Evolutionary conservation across 2,113 vertebrate genomes (phyloP), one percentile per base, ranked within the genome.

Genomic region (Ochotona curzoniae): DNA sequence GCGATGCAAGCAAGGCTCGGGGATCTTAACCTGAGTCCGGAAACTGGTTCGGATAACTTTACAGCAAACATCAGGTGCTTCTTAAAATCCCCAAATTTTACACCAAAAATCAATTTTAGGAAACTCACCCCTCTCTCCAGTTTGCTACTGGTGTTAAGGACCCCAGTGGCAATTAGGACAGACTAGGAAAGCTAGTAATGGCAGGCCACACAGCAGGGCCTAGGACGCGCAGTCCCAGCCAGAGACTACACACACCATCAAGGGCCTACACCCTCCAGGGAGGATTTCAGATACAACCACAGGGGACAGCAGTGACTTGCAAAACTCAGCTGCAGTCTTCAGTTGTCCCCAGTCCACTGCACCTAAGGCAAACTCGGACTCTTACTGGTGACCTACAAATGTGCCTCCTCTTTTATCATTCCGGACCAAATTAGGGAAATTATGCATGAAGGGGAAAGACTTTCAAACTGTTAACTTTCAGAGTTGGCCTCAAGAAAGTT

Each of bases 301-400:
- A 76, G 66, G 7, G 18, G 10, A 83, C 9, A 30, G n/a, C 76
- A 76, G 7, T 30, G 49, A 64, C 76, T 82, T 95, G 54, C 75
- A 87, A 67, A 93, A 75, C 89, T 90, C 90, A 83, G 89, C 71
- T 80, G 87, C 75, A 57, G 26, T 84, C 87, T 83, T 69, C 88
- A 92, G 74, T 38, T 84, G 79, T 76, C 51, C 35, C 60, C 44
- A 87, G 60, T 70, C 51, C 60, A 73, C 21, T 83, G 54, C 49
- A 92, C 74, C 54, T 67, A 57, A 9, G 47, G 63, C 81, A 87
- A 84, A 85, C 1, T 28, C 54, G n/a, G 73, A 51, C 54, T 28
- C 74, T 80, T 54, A 10, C 51, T 54, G 32, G 74, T 71, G 75
- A 44, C 64, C 75, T n/a, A 38, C 44, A 67, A 63, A 32, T 23